Conservation (phyloP, 2,797 vertebrate species). For the Phaenicophaeus curvirostris region DNA sequence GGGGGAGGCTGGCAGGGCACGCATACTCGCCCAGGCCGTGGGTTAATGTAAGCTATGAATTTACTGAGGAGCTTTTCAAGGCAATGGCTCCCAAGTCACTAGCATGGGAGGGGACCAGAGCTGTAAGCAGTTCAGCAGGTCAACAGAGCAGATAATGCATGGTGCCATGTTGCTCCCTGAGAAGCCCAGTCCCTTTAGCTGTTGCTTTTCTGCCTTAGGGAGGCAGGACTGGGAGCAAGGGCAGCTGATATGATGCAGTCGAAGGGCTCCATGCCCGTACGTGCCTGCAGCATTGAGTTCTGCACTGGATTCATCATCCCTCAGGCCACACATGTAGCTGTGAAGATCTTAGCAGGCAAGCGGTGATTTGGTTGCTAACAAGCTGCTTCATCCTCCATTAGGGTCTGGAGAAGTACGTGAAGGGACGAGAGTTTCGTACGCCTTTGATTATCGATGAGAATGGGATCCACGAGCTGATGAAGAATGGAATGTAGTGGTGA, state of each 20-base stretch:
- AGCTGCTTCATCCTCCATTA: conserved; percentile 23
- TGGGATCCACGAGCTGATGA: conserved; percentile 87
- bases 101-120: not conserved
- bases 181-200: no score
- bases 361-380: not conserved
- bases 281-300: no score
- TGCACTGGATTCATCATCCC: no score
- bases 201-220: no score
- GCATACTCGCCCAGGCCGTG: rapidly evolving
- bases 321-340: no score
- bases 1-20: not conserved
- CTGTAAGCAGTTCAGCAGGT: not conserved
- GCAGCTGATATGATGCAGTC: no score
- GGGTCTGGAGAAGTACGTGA: conserved; percentile 89
- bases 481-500: conserved; percentile 84
- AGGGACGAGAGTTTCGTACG: conserved; percentile 83
- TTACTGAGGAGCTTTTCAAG: not conserved
- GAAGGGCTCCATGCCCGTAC: no score
- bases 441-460: conserved; percentile 85
- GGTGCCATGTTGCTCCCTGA: no score
- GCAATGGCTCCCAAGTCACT: not conserved
- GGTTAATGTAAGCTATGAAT: rapidly evolving
- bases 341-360: no score
- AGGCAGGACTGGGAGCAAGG: no score
- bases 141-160: rapidly evolving